These are phyloP conservation scores for Parambassis ranga DNA, from an alignment of 2,797 vertebrate species.

Conservation along the genomic window DNA sequence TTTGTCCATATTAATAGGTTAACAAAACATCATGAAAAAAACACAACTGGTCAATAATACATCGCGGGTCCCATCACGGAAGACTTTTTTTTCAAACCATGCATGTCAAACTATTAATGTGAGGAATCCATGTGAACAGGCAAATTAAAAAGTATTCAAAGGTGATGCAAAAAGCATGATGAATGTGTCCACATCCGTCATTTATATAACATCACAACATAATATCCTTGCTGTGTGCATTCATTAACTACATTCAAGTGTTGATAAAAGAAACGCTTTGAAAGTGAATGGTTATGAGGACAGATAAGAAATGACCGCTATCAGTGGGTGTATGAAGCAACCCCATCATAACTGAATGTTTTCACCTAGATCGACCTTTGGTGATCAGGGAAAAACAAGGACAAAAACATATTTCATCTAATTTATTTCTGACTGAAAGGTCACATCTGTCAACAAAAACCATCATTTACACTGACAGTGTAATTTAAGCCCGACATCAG, in stretches of 20 bases:
- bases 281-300: constrained; percentile 18
- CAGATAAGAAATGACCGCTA: constrained; percentile 29
- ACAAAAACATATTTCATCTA: constrained; percentile 39
- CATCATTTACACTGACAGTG: constrained; percentile 43
- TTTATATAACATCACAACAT: constrained; percentile 16
- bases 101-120: too few relatives aligned
- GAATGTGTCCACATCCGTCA: not conserved
- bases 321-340: constrained; percentile 16
- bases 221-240: not conserved
- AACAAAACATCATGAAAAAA: too few relatives aligned
- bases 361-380: constrained; percentile 61
- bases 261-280: constrained; percentile 32
- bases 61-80: too few relatives aligned
- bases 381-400: constrained; percentile 38
- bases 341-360: constrained; percentile 45
- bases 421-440: constrained; percentile 64
- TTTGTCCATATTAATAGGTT: too few relatives aligned
- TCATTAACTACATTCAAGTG: constrained; percentile 22
- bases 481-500: constrained; percentile 43
- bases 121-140: too few relatives aligned
- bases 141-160: not conserved
- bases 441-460: constrained; percentile 55
- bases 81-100: too few relatives aligned
- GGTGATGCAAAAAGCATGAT: not conserved
- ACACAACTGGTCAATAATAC: too few relatives aligned